Evolutionary conservation across 2,888 invertebrate genomes (phyloP).

Genomic region (Cosmopolites sordidus): DNA sequence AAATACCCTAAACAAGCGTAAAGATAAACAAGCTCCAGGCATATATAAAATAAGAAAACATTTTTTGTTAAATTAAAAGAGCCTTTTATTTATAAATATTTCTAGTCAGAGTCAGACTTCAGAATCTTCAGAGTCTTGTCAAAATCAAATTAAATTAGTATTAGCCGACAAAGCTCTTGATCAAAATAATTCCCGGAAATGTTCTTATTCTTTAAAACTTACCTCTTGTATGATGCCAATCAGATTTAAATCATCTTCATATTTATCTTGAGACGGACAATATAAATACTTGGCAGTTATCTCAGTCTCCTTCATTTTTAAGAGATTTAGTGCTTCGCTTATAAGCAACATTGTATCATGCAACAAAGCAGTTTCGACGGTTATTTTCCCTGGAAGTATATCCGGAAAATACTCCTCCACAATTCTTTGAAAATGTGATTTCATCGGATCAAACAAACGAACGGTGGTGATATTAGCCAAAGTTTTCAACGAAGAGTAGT

Average conservation of each 20-base stretch:
- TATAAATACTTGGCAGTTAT: slow-evolving; percentile 30
- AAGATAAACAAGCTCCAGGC: too few relatives aligned
- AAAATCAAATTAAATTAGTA: too few relatives aligned
- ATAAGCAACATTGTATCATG: slow-evolving; percentile 67
- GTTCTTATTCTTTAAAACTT: too few relatives aligned
- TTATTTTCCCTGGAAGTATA: slow-evolving; percentile 14
- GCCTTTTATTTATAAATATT: too few relatives aligned
- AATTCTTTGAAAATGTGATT: slow-evolving; percentile 48
- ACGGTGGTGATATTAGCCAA: slow-evolving; percentile 69
- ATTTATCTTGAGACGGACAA: slow-evolving; percentile 45
- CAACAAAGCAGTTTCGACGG: slow-evolving; percentile 60
- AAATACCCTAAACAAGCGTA: too few relatives aligned
- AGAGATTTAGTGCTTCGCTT: slow-evolving; percentile 45
- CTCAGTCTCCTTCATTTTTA: slow-evolving; percentile 29
- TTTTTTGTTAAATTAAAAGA: too few relatives aligned
- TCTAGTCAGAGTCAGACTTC: too few relatives aligned
- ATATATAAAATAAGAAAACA: too few relatives aligned
- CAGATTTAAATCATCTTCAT: slow-evolving; percentile 59
- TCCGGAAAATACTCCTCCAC: slow-evolving; percentile 21
- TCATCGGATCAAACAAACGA: slow-evolving; percentile 56
- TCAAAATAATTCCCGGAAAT: too few relatives aligned
- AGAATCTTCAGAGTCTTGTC: too few relatives aligned
- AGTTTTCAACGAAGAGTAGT: slow-evolving; percentile 56
- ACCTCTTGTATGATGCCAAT: slow-evolving; percentile 63
- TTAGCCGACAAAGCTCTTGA: too few relatives aligned